Conservation (phyloP, 1,140 invertebrate genomes). For the Drosophila biarmipes region DNA sequence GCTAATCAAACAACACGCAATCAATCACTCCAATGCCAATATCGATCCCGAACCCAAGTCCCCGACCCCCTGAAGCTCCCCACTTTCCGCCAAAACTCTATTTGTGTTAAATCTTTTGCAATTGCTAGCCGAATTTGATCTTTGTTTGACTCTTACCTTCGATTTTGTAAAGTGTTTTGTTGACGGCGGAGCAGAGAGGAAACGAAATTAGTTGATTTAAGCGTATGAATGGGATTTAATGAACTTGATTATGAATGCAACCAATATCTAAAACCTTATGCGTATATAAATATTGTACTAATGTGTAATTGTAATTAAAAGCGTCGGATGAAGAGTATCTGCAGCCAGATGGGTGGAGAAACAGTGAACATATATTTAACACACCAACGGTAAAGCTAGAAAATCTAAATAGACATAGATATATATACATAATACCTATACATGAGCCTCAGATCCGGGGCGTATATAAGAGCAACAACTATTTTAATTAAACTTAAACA, state of each 20-base stretch:
- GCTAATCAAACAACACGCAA: conserved; percentile 46
- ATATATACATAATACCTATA: conserved; percentile 60
- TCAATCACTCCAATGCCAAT: conserved; percentile 8
- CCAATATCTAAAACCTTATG: conserved; percentile 53
- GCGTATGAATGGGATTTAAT: conserved; percentile 58
- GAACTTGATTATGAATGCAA: conserved; percentile 53
- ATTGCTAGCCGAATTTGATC: conserved; percentile 59
- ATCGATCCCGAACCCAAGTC: conserved; percentile 5
- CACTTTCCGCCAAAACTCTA: conserved; percentile 9
- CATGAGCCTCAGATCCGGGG: conserved; percentile 47
- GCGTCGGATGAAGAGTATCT: conserved; percentile 31
- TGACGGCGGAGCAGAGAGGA: conserved; percentile 16
- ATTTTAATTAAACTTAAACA: conserved; percentile 71
- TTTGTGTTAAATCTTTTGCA: conserved; percentile 51
- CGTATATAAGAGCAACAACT: conserved; percentile 65
- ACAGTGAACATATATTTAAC: conserved; percentile 64
- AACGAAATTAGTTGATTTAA: conserved; percentile 53
- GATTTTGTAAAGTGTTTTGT: conserved; percentile 44
- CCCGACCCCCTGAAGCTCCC: conserved; percentile 1
- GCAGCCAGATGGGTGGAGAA: conserved; percentile 37
- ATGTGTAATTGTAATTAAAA: conserved; percentile 72
- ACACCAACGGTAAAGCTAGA: conserved; percentile 73
- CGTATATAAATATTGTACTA: conserved; percentile 73
- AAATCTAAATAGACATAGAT: conserved; percentile 76
- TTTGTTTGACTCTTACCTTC: conserved; percentile 34